Evolutionary conservation across 2,113 vertebrate species (phyloP).

Genomic region (Paraplagusia blochii): DNA sequence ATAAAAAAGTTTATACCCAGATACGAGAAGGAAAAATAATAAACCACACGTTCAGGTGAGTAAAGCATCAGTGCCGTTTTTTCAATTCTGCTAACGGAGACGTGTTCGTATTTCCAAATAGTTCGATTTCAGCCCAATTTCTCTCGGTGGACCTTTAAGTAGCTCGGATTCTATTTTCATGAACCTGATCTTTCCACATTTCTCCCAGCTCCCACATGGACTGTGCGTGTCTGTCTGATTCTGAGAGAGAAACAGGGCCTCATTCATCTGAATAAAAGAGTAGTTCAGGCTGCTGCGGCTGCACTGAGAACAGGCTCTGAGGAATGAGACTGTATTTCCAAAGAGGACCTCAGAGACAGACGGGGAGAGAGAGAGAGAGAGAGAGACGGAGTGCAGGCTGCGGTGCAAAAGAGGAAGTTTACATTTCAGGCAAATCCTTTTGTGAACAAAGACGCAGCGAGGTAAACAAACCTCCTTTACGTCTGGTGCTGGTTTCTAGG

Average conservation of each 20-base stretch:
- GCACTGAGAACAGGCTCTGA: slow-evolving; percentile 47
- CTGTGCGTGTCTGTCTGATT: slow-evolving; percentile 55
- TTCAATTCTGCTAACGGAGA: too few species aligned
- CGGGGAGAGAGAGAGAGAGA: slow-evolving; percentile 1
- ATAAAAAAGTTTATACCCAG: too few species aligned
- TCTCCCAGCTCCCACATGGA: slow-evolving; percentile 55
- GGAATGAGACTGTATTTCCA: slow-evolving; percentile 58
- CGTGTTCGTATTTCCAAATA: too few species aligned
- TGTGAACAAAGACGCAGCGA: slow-evolving; percentile 56
- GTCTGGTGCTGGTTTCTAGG: slow-evolving; percentile 32
- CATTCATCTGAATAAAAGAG: slow-evolving; percentile 71
- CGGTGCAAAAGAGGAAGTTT: slow-evolving; percentile 65
- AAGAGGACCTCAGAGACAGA: slow-evolving; percentile 29
- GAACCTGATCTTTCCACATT: slow-evolving; percentile 55
- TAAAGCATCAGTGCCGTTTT: too few species aligned
- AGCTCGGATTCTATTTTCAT: slow-evolving; percentile 51
- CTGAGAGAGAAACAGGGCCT: slow-evolving; percentile 58
- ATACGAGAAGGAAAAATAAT: too few species aligned
- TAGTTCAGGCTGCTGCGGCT: slow-evolving; percentile 50
- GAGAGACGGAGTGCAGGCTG: slow-evolving; percentile 36
- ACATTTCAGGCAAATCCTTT: slow-evolving; percentile 64
- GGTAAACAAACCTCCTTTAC: slow-evolving; percentile 53
- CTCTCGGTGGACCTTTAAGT: slow-evolving; percentile 12
- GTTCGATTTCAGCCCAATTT: too few species aligned
- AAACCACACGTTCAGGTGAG: too few species aligned